Evolutionary conservation across 53 echinoderm and acorn worm species (phyloP), one percentile per base, ranked within the genome.

Genomic region (Zoroaster sp.): DNA sequence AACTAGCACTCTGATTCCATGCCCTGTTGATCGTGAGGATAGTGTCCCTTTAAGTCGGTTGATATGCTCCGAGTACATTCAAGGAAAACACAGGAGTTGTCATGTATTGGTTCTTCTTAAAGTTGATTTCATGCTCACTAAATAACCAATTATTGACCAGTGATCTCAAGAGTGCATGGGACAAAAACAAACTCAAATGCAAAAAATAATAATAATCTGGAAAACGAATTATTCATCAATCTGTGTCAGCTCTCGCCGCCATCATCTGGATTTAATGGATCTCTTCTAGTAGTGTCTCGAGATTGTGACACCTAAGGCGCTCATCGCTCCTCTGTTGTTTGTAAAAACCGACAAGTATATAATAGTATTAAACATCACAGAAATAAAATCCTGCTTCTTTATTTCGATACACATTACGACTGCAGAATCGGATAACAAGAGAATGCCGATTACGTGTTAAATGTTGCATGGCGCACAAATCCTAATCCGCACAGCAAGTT

Each of bases 381-480:
- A 66, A 82, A 43, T 31, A 43, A 43, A 66, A 67, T 14, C 42
- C 68, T 36, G 3, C 66, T 18, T 67, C 68, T 67, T 82, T 66
- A 40, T 32, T 13, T 44, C 45, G 18, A 23, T 13, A 43, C 35
- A 32, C 66, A 68, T 82, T 25, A 82, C 41, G 66, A 39, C 17
- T 68, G 32, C 66, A 11, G 66, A 46, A 40, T 65, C 66, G 28
- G 66, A 42, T 67, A 32, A 68, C 82, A 68, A 59, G 63, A 59
- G 43, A 68, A 30, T 65, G 80, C 40, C 39, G 66, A 63, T 82
- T 67, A 67, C 14, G 25, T 4, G 68, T 32, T 82, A 42, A 82
- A 66, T 82, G 20, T 68, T 82, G 82, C 68, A 82, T 82, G 82
- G 66, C 31, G 11, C 82, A 51, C 30, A 31, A 66, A 8, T 74